A percentile compares a stretch with the other conserved stretches of the same genome.
These are phyloP conservation scores for Danaus plexippus DNA, from an alignment of 1,140 invertebrate genomes.

Conservation along the genomic window DNA sequence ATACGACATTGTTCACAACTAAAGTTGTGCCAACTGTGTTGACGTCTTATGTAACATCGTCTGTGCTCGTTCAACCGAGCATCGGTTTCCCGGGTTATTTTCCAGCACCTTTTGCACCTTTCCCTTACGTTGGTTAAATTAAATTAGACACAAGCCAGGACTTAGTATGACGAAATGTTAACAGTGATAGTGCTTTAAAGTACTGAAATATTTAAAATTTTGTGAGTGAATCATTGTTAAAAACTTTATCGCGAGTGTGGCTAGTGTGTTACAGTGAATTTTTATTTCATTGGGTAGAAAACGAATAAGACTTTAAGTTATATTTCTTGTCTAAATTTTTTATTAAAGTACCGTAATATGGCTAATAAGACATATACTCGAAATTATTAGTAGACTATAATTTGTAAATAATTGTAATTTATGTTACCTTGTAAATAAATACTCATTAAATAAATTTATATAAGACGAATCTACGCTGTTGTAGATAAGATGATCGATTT, in stretches of 20 bases:
- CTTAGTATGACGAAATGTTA: too few relatives aligned
- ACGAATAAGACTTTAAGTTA: too few relatives aligned
- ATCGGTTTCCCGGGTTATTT: slow-evolving; percentile 79
- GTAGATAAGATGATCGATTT: slow-evolving; percentile 35
- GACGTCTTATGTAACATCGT: slow-evolving; percentile 86
- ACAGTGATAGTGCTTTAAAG: slow-evolving; percentile 9
- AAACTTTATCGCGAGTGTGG: slow-evolving; percentile 46
- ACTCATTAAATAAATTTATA: slow-evolving; percentile 12
- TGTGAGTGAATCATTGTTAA: slow-evolving; percentile 27
- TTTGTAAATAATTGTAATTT: slow-evolving; percentile 56
- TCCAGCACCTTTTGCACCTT: slow-evolving; percentile 82
- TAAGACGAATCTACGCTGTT: slow-evolving; percentile 3
- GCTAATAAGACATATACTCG: too few relatives aligned
- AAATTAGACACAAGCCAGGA: neutral
- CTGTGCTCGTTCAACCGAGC: slow-evolving; percentile 80
- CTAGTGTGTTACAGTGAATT: too few relatives aligned
- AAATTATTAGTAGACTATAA: slow-evolving; percentile 18
- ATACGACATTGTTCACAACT: slow-evolving; percentile 89
- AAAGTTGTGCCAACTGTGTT: slow-evolving; percentile 85
- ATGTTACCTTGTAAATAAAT: slow-evolving; percentile 26
- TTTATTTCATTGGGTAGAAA: too few relatives aligned
- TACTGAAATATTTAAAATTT: slow-evolving; percentile 29
- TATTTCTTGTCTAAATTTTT: too few relatives aligned
- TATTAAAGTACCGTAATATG: too few relatives aligned
- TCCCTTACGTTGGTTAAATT: slow-evolving; percentile 80